A percentile compares a stretch with the other conserved stretches of the same genome.
Conservation (phyloP, 2,888 invertebrate genomes). For the Argyresthia albistria region DNA sequence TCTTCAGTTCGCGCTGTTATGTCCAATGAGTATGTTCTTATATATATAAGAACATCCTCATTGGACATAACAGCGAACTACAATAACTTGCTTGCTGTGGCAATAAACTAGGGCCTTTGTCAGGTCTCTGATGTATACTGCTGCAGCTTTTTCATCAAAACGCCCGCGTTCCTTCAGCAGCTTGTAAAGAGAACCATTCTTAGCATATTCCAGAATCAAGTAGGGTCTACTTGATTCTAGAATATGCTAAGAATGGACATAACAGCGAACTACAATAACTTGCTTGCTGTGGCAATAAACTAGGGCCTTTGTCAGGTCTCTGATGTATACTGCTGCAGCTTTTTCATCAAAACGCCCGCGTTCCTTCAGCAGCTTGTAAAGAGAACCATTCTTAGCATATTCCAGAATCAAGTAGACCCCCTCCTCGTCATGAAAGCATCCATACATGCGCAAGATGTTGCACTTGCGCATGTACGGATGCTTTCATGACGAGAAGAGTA, state of each 20-base stretch:
- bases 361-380: constrained; percentile 82
- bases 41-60: constrained; percentile 96
- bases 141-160: constrained; percentile 85
- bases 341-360: constrained; percentile 86
- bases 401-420: constrained; percentile 96
- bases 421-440: constrained; percentile 95
- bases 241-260: too few species aligned
- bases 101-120: constrained; percentile 91
- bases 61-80: too few species aligned
- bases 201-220: constrained; percentile 96
- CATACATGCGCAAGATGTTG: constrained; percentile 94
- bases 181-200: constrained; percentile 85
- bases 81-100: constrained; percentile 91
- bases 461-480: too few species aligned
- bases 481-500: too few species aligned
- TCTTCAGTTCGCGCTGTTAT: constrained; percentile 90
- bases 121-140: constrained; percentile 87
- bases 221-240: too few species aligned
- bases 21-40: constrained; percentile 91
- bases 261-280: too few species aligned
- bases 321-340: constrained; percentile 83
- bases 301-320: constrained; percentile 89
- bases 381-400: constrained; percentile 88
- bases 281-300: constrained; percentile 91
- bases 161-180: constrained; percentile 80